Evolutionary conservation across 2,113 vertebrate genomes (phyloP).

Genomic region (Etheostoma cragini): DNA sequence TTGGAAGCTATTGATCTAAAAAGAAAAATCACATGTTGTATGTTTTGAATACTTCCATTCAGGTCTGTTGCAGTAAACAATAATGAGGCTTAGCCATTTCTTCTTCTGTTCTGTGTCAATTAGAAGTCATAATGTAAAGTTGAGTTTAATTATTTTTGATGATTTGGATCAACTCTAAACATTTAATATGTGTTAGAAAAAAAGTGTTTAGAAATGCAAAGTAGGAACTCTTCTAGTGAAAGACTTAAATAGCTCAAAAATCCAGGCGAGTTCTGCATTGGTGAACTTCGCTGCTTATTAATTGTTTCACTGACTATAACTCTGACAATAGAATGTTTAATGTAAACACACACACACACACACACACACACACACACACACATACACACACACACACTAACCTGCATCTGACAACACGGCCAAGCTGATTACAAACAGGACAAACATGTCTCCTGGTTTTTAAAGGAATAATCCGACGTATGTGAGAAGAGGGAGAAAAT

Average conservation of each 20-base stretch:
- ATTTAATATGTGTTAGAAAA: background rate
- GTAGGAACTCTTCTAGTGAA: rapidly evolving
- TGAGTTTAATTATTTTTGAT: background rate
- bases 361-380: conserved; percentile 14
- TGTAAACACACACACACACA: background rate
- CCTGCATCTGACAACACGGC: conserved; percentile 74
- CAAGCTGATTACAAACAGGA: conserved; percentile 60
- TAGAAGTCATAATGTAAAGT: background rate
- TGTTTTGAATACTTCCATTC: background rate
- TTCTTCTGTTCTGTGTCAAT: background rate
- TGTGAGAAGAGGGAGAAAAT: background rate
- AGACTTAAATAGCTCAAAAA: conserved; percentile 16
- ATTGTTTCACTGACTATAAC: conserved; percentile 1
- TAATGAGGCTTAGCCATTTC: background rate
- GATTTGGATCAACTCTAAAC: background rate
- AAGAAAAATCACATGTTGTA: background rate
- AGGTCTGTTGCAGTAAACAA: background rate
- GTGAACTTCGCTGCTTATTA: conserved; percentile 25
- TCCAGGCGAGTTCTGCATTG: conserved; percentile 10
- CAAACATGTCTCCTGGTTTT: conserved; percentile 57
- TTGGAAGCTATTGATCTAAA: background rate
- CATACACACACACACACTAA: conserved; percentile 45
- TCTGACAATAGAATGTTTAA: conserved; percentile 3
- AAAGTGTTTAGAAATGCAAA: background rate
- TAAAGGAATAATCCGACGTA: conserved; percentile 41